These are phyloP conservation scores for Psilopsiagon aurifrons DNA, from an alignment of 2,113 vertebrate species.

Conservation along the genomic window DNA sequence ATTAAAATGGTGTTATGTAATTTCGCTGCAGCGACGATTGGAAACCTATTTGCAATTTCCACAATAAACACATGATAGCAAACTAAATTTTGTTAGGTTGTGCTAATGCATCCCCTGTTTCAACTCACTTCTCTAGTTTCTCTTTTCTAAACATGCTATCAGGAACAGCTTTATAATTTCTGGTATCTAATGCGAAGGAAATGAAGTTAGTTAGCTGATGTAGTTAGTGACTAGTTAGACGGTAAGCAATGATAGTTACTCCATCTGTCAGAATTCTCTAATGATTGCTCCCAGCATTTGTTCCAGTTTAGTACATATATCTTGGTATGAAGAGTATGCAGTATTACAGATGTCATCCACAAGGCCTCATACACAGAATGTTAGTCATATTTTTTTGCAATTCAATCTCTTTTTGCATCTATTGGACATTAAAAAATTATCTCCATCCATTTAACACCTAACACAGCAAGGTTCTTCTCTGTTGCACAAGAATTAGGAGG, in stretches of 20 bases:
- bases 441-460: background rate
- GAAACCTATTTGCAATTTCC: background rate
- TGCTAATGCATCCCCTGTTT: background rate
- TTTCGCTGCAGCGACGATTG: background rate
- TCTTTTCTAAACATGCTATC: background rate
- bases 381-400: background rate
- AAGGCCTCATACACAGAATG: background rate
- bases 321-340: background rate
- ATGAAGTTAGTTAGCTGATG: background rate
- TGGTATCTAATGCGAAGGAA: background rate
- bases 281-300: background rate
- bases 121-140: background rate
- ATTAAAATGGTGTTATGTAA: background rate
- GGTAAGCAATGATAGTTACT: background rate
- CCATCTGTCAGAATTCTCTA: background rate
- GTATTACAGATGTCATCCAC: background rate
- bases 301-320: background rate
- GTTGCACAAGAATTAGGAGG: background rate
- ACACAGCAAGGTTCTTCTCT: background rate
- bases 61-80: accelerated
- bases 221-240: background rate
- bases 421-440: background rate
- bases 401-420: background rate
- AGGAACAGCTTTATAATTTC: background rate
- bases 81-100: background rate